Evolutionary conservation across 2,113 vertebrate species (phyloP).

Genomic region (Campylorhamphus procurvoides): DNA sequence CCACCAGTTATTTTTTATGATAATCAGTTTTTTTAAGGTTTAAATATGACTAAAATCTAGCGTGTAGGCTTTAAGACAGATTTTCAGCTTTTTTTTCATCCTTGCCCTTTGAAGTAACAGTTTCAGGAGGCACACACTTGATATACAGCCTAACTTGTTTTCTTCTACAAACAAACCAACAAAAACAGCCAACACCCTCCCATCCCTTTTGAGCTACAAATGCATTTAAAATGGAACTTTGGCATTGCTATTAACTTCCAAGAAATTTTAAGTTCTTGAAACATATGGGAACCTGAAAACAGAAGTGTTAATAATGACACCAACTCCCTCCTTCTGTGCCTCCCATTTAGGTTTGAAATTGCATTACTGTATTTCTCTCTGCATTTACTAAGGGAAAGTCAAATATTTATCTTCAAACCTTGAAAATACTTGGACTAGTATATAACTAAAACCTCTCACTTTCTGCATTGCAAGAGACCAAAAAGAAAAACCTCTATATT

Average conservation of each 20-base stretch:
- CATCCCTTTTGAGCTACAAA: neutral
- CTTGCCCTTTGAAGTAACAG: neutral
- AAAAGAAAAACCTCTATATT: neutral
- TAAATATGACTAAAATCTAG: neutral
- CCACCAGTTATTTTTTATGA: neutral
- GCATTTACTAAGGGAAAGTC: neutral
- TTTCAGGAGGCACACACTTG: neutral
- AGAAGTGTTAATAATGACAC: neutral
- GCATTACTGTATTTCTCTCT: neutral
- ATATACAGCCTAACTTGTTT: neutral
- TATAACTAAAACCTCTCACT: neutral
- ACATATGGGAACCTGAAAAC: neutral
- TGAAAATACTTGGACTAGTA: neutral
- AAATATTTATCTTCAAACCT: neutral
- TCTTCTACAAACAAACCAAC: neutral
- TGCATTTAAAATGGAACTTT: neutral
- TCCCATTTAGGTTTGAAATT: neutral
- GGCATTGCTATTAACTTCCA: neutral
- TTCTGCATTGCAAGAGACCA: neutral
- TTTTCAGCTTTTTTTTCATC: neutral
- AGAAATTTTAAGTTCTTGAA: neutral
- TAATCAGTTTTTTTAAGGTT: neutral
- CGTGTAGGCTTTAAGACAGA: neutral
- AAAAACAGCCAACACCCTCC: fast-evolving
- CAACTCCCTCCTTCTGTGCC: neutral